Base-by-base conservation (phyloP, 2,797 vertebrate species). In the Bufotes viridis region DNA sequence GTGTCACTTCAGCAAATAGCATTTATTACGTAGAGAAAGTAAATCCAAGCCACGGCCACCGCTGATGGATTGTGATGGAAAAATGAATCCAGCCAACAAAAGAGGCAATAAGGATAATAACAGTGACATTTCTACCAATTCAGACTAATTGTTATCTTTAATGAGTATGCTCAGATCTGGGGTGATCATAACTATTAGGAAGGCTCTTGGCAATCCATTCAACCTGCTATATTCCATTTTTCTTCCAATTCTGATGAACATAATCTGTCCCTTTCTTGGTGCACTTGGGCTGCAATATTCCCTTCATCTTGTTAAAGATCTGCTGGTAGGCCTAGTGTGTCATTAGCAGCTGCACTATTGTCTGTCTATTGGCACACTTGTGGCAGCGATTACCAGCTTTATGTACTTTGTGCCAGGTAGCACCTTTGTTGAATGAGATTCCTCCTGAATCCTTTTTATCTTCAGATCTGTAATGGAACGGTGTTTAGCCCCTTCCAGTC, bases 391-490 rank as follows among this genome's bases (percentile, higher is more conserved):
- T 60, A 80, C 55, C 60, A 60, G n/a, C 29, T 34, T 81, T 22
- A 60, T 42, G 63, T 42, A 63, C 78, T 20, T 22, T 34, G 26
- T 29, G 78, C 57, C 78, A 81, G 10, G 61, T 29, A 53, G 42
- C 80, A 69, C 61, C 49, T 53, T n/a, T 60, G 53, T 4, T 4
- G 18, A 72, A 57, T 57, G 49, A 83, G 65, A 82, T 82, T 75
- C 17, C 0, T 17, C 53, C 55, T 13, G 61, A 75, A 29, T 51
- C 7, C 34, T 42, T 34, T 75, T 84, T 61, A 75, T 60, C 55
- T 60, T 24, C 57, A 84, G 55, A 57, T 29, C 55, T 75, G 69
- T 84, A 75, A 84, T 84, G 85, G 63, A 63, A 78, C 3, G 4
- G 29, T 63, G 60, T 65, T 78, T 74, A 63, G 53, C 58, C 67